Conservation (phyloP, 2,888 invertebrate species). For the Ophion slaviceki region DNA sequence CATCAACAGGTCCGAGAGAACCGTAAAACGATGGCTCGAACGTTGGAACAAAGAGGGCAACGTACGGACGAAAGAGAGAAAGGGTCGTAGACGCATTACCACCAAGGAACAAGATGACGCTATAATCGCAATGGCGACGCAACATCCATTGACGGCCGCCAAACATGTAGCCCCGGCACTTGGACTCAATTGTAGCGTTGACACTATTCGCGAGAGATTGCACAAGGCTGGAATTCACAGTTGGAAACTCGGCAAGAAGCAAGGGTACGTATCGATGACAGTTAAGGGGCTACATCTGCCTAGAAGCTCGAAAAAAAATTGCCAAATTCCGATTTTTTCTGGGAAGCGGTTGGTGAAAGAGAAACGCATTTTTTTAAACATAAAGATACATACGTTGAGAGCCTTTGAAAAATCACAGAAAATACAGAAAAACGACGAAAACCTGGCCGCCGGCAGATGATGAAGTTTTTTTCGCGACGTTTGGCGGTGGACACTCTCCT, state of each 20-base stretch:
- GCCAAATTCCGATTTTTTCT: too few species aligned
- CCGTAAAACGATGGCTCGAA: constrained; percentile 82
- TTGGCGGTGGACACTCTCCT: too few species aligned
- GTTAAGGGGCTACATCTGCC: not conserved
- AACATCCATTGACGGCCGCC: constrained; percentile 82
- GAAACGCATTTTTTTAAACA: too few species aligned
- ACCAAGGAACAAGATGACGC: constrained; percentile 82
- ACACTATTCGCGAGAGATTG: constrained; percentile 80
- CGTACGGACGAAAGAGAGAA: constrained; percentile 82
- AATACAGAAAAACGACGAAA: too few species aligned
- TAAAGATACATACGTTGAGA: too few species aligned
- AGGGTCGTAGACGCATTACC: constrained; percentile 81
- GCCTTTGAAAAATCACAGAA: too few species aligned
- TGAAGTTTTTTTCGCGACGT: too few species aligned
- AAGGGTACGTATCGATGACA: constrained; percentile 74
- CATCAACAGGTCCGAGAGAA: constrained; percentile 82
- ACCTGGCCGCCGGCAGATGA: too few species aligned
- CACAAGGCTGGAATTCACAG: constrained; percentile 82
- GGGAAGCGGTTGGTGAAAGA: too few species aligned
- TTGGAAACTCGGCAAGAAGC: constrained; percentile 82
- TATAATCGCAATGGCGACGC: constrained; percentile 82
- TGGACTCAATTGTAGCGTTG: constrained; percentile 81
- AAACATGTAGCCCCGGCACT: constrained; percentile 81
- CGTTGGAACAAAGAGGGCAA: constrained; percentile 82
- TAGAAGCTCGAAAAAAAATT: too few species aligned